Evolutionary conservation across 1,140 invertebrate genomes (phyloP).

Genomic region (Euura saliciscinereae): DNA sequence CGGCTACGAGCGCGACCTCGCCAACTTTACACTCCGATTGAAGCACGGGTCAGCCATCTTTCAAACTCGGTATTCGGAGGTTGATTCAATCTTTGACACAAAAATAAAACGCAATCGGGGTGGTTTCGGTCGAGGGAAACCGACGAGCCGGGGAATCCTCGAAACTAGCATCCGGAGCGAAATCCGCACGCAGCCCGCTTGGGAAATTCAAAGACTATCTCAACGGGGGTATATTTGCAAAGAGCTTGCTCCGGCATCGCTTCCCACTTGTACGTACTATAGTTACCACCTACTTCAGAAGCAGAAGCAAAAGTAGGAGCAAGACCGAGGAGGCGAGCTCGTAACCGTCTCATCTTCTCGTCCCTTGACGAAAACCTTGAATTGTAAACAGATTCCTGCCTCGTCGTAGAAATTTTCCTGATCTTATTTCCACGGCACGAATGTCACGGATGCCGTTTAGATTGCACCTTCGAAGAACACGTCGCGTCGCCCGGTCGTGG

Average conservation of each 20-base stretch:
- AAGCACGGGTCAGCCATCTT: conserved; percentile 6
- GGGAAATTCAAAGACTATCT: conserved; percentile 52
- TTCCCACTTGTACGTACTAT: background rate
- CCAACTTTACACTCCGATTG: background rate
- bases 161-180: conserved; percentile 14
- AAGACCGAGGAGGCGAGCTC: conserved; percentile 10
- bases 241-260: too few relatives aligned
- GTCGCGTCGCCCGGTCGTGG: too few relatives aligned
- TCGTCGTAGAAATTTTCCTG: background rate
- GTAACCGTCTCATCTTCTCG: conserved; percentile 1
- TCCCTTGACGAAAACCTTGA: background rate
- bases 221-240: conserved; percentile 33
- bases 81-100: background rate
- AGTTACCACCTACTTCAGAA: conserved; percentile 18
- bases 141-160: background rate
- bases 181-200: conserved; percentile 38
- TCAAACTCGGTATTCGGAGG: background rate
- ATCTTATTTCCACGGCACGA: too few relatives aligned
- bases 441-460: too few relatives aligned
- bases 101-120: too few relatives aligned
- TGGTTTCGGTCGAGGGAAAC: background rate
- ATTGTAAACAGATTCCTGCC: conserved; percentile 23
- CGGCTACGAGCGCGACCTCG: background rate
- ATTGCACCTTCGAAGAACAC: too few relatives aligned
- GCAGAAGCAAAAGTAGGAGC: conserved; percentile 17